These are phyloP conservation scores for Drosophila mulleri DNA, from an alignment of 2,888 invertebrate genomes.

Conservation along the genomic window DNA sequence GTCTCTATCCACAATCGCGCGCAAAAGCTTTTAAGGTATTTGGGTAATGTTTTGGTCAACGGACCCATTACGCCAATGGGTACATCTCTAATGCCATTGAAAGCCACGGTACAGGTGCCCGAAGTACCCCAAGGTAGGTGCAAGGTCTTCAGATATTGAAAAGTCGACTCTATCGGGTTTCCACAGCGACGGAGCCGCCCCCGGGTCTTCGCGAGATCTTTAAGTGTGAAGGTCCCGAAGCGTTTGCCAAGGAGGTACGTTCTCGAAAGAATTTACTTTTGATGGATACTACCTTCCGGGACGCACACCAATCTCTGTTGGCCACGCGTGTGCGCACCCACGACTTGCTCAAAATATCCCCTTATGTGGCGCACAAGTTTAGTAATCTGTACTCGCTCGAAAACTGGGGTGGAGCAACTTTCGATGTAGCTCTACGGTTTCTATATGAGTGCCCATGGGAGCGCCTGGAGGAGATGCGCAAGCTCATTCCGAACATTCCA, in stretches of 20 bases:
- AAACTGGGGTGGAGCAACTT: conserved; percentile 99
- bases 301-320: conserved; percentile 98
- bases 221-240: conserved; percentile 95
- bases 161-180: neutral
- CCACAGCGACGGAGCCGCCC: conserved; percentile 88
- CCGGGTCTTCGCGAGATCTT: conserved; percentile 94
- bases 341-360: conserved; percentile 95
- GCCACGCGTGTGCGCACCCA: conserved; percentile 97
- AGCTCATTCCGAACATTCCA: conserved; percentile 97
- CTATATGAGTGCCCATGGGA: conserved; percentile 99
- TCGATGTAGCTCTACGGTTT: conserved; percentile 98
- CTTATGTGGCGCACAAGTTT: conserved; percentile 97
- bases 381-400: conserved; percentile 95
- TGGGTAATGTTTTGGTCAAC: conserved; percentile 97
- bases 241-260: conserved; percentile 97
- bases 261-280: conserved; percentile 93
- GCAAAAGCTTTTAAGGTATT: conserved; percentile 96
- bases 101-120: conserved; percentile 94
- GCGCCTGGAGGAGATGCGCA: conserved; percentile 95
- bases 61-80: conserved; percentile 98
- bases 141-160: neutral
- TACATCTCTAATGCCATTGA: conserved; percentile 93
- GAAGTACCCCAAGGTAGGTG: neutral
- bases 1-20: conserved; percentile 93
- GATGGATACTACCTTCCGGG: conserved; percentile 99